Evolutionary conservation across 2,797 vertebrate genomes (phyloP).

Genomic region (Merluccius polli): DNA sequence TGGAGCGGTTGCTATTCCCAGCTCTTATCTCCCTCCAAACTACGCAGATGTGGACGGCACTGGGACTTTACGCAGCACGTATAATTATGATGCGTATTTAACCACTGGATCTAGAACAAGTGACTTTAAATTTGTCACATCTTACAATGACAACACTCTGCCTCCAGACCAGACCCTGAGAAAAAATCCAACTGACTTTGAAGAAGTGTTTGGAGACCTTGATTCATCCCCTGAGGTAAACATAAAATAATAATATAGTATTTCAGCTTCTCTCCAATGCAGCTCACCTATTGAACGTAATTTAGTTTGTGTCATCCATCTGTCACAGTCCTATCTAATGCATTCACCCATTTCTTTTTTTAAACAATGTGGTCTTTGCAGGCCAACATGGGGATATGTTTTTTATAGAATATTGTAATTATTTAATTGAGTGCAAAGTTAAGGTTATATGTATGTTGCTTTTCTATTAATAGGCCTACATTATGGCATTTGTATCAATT

Average conservation of each 20-base stretch:
- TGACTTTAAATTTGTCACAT: slow-evolving; percentile 28
- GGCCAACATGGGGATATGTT: too few relatives aligned
- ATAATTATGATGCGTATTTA: slow-evolving; percentile 42
- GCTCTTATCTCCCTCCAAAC: slow-evolving; percentile 57
- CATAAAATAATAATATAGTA: not conserved
- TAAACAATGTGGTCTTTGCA: too few relatives aligned
- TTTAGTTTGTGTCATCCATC: too few relatives aligned
- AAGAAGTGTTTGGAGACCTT: not conserved
- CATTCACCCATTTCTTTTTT: too few relatives aligned
- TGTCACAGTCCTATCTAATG: too few relatives aligned
- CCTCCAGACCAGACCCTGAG: slow-evolving; percentile 2
- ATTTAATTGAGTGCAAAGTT: too few relatives aligned
- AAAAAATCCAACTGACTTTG: not conserved
- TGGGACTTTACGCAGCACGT: slow-evolving; percentile 39
- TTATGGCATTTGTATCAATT: too few relatives aligned
- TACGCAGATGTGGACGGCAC: slow-evolving; percentile 52
- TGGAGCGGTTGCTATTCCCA: slow-evolving; percentile 44
- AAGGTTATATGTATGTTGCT: too few relatives aligned
- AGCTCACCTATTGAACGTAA: too few relatives aligned
- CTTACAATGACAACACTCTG: slow-evolving; percentile 11
- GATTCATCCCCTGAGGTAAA: not conserved
- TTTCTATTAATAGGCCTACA: too few relatives aligned
- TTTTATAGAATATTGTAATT: too few relatives aligned
- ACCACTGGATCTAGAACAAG: slow-evolving; percentile 47
- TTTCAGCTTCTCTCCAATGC: not conserved